Evolutionary conservation across 1,140 invertebrate genomes (phyloP).

Genomic region (Dryas iulia): DNA sequence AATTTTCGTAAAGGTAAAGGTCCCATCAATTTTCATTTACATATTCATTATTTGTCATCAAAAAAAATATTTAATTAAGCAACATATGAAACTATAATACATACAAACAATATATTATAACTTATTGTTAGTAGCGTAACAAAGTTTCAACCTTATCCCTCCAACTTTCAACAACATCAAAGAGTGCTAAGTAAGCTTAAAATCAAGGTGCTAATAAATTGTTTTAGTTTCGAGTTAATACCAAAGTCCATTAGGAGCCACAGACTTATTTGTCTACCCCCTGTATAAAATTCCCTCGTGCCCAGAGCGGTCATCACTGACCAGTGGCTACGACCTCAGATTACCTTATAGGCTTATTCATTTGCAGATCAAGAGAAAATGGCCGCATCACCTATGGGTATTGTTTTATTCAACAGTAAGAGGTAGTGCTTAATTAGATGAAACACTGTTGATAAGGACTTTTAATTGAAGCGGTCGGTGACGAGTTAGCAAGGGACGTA

Average conservation of each 20-base stretch:
- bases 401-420: conserved; percentile 71
- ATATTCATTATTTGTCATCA: too few relatives aligned
- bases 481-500: conserved; percentile 50
- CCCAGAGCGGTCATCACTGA: conserved; percentile 41
- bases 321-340: conserved; percentile 15
- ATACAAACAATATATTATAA: too few relatives aligned
- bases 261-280: conserved; percentile 57
- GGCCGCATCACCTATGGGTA: conserved; percentile 42
- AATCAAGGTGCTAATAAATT: conserved; percentile 58
- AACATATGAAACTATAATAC: too few relatives aligned
- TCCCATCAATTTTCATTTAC: too few relatives aligned
- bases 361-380: conserved; percentile 22
- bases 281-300: conserved; percentile 56
- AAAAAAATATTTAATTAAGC: too few relatives aligned
- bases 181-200: conserved; percentile 8
- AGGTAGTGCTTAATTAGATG: conserved; percentile 67
- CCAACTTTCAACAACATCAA: background rate
- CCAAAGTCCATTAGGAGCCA: conserved; percentile 67
- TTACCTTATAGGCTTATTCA: background rate
- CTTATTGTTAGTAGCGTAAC: background rate
- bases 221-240: conserved; percentile 49
- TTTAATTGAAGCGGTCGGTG: conserved; percentile 54
- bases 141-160: background rate
- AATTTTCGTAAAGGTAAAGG: too few relatives aligned
- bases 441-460: conserved; percentile 68